These are phyloP conservation scores for Drosophila affinis DNA, from an alignment of 2,888 invertebrate genomes.

Conservation along the genomic window DNA sequence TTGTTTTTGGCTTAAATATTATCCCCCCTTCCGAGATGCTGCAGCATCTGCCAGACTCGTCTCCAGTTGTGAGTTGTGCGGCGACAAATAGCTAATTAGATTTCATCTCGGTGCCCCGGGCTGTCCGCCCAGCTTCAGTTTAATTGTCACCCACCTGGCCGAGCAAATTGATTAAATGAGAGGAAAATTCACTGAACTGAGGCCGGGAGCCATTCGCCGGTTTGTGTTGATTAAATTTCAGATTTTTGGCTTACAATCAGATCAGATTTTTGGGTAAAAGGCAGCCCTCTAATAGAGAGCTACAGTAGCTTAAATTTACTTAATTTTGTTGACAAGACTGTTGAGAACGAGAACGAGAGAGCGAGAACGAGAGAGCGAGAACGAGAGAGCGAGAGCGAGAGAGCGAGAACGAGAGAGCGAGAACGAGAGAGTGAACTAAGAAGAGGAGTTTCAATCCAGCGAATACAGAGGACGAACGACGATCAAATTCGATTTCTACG, in stretches of 20 bases:
- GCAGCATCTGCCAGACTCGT: constrained; percentile 33
- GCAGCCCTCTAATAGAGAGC: too few species aligned
- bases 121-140: constrained; percentile 1
- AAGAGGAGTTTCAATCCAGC: too few species aligned
- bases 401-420: too few species aligned
- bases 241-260: constrained; percentile 13
- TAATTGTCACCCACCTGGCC: constrained; percentile 37
- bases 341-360: too few species aligned
- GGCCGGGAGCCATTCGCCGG: background rate
- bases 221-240: constrained; percentile 28
- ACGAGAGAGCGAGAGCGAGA: too few species aligned
- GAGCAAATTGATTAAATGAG: constrained; percentile 30
- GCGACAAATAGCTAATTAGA: constrained; percentile 34
- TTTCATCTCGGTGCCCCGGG: constrained; percentile 14
- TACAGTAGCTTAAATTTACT: too few species aligned
- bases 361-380: too few species aligned
- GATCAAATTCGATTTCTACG: too few species aligned
- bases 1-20: constrained; percentile 20
- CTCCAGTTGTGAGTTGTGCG: constrained; percentile 11
- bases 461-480: too few species aligned
- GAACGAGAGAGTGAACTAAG: too few species aligned
- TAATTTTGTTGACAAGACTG: too few species aligned
- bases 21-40: background rate
- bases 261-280: background rate
- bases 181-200: constrained; percentile 2